phyloP scores from a whole-genome alignment of 1,140 invertebrate species.

The Drosophila obscura region DNA sequence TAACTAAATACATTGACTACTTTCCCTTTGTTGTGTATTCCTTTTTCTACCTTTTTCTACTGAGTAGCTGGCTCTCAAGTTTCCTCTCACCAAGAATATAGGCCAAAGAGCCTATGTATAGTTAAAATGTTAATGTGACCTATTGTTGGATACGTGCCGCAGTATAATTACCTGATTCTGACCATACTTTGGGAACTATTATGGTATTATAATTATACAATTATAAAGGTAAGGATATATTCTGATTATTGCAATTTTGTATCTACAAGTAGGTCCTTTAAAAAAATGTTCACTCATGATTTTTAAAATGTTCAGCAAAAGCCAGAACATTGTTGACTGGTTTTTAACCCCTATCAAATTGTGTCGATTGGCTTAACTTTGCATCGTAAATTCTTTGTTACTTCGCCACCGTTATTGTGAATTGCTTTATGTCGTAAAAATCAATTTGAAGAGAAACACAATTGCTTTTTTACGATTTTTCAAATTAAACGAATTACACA shows the following conservation, averaged over 20 bases:
- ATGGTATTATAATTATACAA: too few species aligned
- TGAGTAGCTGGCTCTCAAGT: slow-evolving; percentile 60
- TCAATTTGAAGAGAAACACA: slow-evolving; percentile 56
- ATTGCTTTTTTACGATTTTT: slow-evolving; percentile 76
- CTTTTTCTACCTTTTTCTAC: slow-evolving; percentile 61
- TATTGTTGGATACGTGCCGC: slow-evolving; percentile 62
- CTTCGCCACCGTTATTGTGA: slow-evolving; percentile 68
- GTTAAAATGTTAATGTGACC: slow-evolving; percentile 34
- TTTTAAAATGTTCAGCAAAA: too few species aligned
- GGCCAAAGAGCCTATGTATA: slow-evolving; percentile 6
- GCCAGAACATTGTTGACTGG: slow-evolving; percentile 8
- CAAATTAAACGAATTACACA: slow-evolving; percentile 80
- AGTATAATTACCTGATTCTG: slow-evolving; percentile 54
- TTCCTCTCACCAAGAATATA: slow-evolving; percentile 6
- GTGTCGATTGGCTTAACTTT: slow-evolving; percentile 52
- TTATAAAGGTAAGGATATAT: too few species aligned
- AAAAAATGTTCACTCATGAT: slow-evolving; percentile 12
- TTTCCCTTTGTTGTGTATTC: slow-evolving; percentile 47
- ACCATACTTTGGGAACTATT: slow-evolving; percentile 19
- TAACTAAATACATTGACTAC: slow-evolving; percentile 56
- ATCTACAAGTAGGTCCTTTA: slow-evolving; percentile 28
- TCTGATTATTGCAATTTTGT: background rate
- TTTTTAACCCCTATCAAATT: slow-evolving; percentile 14
- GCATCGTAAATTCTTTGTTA: slow-evolving; percentile 67
- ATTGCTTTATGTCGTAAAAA: slow-evolving; percentile 74